Evolutionary conservation across 2,797 vertebrate species (phyloP).

Genomic region (Syngnathus acus): DNA sequence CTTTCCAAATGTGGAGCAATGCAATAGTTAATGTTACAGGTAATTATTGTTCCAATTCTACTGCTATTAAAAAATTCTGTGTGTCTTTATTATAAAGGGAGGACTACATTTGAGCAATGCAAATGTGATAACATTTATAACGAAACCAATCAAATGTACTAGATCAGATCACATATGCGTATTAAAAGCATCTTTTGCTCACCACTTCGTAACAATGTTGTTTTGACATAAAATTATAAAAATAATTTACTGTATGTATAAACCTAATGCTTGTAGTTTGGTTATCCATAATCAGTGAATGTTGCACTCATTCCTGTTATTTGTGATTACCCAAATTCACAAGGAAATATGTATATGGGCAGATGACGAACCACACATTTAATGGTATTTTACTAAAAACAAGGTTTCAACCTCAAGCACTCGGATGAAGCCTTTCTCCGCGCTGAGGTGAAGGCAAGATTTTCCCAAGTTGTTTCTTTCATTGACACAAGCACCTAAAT

Average conservation of each 20-base stretch:
- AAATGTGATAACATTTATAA: too few species aligned
- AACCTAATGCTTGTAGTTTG: background rate
- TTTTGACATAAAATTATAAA: too few species aligned
- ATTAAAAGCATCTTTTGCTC: too few species aligned
- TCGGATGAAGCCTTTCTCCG: conserved; percentile 72
- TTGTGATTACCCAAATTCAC: background rate
- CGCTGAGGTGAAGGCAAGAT: conserved; percentile 78
- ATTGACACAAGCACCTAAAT: conserved; percentile 71
- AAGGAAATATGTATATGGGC: background rate
- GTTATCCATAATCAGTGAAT: background rate
- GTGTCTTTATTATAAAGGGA: background rate
- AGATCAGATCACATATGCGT: too few species aligned
- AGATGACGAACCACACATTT: background rate
- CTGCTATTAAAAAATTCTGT: background rate
- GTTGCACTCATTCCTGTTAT: background rate
- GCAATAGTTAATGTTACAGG: background rate
- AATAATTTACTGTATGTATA: too few species aligned
- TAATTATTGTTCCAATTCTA: background rate
- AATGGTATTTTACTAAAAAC: background rate
- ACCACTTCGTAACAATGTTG: too few species aligned
- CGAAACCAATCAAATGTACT: too few species aligned
- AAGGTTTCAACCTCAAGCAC: conserved; percentile 71
- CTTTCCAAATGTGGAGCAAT: background rate
- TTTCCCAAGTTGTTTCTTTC: conserved; percentile 66
- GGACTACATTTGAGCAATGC: too few species aligned